Evolutionary conservation across 2,888 invertebrate genomes (phyloP), one percentile per base, ranked within the genome.

Genomic region (Cryptocephalus moraei): DNA sequence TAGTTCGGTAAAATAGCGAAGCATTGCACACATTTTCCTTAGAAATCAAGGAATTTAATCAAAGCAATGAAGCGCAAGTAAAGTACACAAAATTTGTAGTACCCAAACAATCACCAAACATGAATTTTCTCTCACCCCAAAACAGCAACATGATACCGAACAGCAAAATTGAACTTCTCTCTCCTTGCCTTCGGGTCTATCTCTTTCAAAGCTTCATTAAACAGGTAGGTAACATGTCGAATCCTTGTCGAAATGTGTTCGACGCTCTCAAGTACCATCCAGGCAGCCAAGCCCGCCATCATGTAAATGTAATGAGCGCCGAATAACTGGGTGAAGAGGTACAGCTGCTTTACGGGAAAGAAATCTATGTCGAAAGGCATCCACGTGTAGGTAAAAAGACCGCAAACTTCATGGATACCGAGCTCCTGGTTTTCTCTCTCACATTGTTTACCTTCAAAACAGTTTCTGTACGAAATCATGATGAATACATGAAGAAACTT

Each of bases 291-390:
- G n/a, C 50, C 50, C 9, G 46, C 45, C 4, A 51, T 12, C 42
- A 46, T 43, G 39, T 51, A 51, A n/a, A 53, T 39, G 45, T 49
- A 48, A 38, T 48, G 44, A 4, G 31, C 47, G 2, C 46, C 47
- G 22, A 50, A 49, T 1, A 53, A 36, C 38, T 53, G 53, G 3
- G 40, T 11, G 33, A 46, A 32, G 4, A 51, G n/a, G 39, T 46
- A 49, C 1, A 50, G 32, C 31, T 53, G 49, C 31, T 49, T 50
- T 13, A 48, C 44, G 9, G 53, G 53, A 36, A 48, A 44, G 43
- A 39, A 54, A 43, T 54, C 49, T 9, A 54, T 51, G 32, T 51
- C 41, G 40, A 51, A 53, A 13, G 53, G 53, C 44, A 53, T 41
- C 53, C 53, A 53, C 1, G 51, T 48, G 31, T 53, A 45, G 3